Conservation (phyloP, 2,888 invertebrate genomes). For the Nomada hirtipes region DNA sequence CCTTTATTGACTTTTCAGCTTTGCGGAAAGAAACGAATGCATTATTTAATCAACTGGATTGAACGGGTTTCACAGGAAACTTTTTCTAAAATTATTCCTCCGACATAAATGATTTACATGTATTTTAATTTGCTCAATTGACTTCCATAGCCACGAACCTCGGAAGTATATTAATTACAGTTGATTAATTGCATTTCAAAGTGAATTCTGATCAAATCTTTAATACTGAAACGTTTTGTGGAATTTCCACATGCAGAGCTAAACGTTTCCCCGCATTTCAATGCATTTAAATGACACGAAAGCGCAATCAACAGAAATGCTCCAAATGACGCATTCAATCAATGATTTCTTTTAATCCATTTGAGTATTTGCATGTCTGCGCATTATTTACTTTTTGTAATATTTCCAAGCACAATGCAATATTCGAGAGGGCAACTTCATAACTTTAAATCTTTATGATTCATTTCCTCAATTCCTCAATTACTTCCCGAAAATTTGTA, state of each 20-base stretch:
- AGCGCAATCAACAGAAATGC: constrained; percentile 50
- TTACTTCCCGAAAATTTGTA: neutral
- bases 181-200: neutral
- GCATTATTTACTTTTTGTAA: constrained; percentile 29
- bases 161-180: neutral
- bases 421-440: neutral
- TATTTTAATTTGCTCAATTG: too few relatives aligned
- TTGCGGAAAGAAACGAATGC: too few relatives aligned
- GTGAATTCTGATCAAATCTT: constrained; percentile 4
- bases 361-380: neutral
- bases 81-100: too few relatives aligned
- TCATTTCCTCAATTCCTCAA: neutral
- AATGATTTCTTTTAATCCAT: constrained; percentile 52
- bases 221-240: neutral
- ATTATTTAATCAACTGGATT: too few relatives aligned
- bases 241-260: constrained; percentile 6
- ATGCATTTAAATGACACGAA: constrained; percentile 45
- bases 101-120: too few relatives aligned
- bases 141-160: neutral
- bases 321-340: constrained; percentile 51
- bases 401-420: constrained; percentile 1
- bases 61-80: too few relatives aligned
- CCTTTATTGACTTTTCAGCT: too few relatives aligned
- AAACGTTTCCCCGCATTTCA: constrained; percentile 4
- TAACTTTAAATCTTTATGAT: neutral